Evolutionary conservation across 1,140 invertebrate genomes (phyloP), one percentile per base, ranked within the genome.

Genomic region (Melitaea cinxia): DNA sequence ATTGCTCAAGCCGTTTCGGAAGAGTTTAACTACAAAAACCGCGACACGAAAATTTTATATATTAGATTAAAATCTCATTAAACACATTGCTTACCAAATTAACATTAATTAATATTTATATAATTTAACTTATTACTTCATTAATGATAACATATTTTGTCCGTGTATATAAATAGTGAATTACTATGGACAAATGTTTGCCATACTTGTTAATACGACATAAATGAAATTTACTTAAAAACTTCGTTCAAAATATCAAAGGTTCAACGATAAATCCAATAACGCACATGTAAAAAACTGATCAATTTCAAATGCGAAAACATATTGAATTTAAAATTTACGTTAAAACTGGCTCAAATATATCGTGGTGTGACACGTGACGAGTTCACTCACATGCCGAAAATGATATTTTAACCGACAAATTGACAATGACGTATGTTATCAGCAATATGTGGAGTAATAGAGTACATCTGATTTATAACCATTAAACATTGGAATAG

Each of bases 341-440:
- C 63, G 35, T 55, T 52, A 42, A 23, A 42, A 42, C 45, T 4
- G 35, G 35, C 10, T 23, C 23, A 37, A n/a, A n/a, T 28, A 47
- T 33, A 65, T 10, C 77, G 74, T 79, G 74, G 49, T 4, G 6
- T 10, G 60, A 45, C 68, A 80, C 75, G 75, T 80, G 77, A 77
- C 65, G 33, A 59, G 70, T 73, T n/a, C 70, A 65, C 21, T 77
- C 59, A 75, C 66, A 68, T 19, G 37, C 47, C 49, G 26, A 54
- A 75, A 70, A 61, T 67, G 57, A 56, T 62, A 54, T 54, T 58
- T 63, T 61, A 73, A 7, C 26, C 71, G 42, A 10, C 49, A 33
- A 56, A 69, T 42, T 67, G 54, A 61, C 4, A 57, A 54, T 55
- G 52, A 26, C 39, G 39, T 63, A 21, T 12, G 10, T 23, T 19